Conservation (phyloP, 2,113 vertebrate genomes). For the Pheucticus melanocephalus region DNA sequence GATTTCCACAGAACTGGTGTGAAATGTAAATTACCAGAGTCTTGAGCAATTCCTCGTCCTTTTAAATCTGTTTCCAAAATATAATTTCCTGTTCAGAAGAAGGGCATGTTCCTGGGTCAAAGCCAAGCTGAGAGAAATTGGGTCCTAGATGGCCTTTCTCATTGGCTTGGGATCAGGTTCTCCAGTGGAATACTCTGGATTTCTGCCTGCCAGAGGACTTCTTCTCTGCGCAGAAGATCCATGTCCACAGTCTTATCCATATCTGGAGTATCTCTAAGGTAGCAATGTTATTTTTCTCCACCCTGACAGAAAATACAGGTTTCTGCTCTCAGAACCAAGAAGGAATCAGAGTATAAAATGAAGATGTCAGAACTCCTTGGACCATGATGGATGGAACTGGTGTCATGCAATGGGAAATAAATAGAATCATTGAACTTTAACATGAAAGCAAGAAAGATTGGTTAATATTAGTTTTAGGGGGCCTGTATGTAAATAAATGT, state of each 20-base stretch:
- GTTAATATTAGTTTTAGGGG: not conserved
- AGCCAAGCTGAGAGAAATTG: not conserved
- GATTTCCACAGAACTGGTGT: not conserved
- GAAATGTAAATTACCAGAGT: not conserved
- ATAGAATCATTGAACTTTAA: not conserved
- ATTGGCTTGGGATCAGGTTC: not conserved
- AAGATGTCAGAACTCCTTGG: not conserved
- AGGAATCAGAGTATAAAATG: not conserved
- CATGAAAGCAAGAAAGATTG: not conserved
- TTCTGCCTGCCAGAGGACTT: not conserved
- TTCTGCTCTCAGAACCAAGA: not conserved
- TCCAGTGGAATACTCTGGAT: not conserved
- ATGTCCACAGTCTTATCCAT: not conserved
- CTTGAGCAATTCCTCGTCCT: not conserved
- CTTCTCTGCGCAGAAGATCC: conserved; percentile 5
- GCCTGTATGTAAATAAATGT: not conserved
- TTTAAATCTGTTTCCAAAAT: conserved; percentile 1
- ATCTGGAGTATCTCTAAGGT: not conserved
- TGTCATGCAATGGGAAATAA: not conserved
- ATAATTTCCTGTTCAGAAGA: conserved; percentile 52
- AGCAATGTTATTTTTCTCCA: not conserved
- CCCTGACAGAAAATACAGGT: not conserved
- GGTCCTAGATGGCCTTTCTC: not conserved
- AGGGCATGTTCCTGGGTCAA: conserved; percentile 28
- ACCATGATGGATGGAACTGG: not conserved